phyloP scores from a whole-genome alignment of 2,797 vertebrate genomes.

The Pantherophis vulpinus region DNA sequence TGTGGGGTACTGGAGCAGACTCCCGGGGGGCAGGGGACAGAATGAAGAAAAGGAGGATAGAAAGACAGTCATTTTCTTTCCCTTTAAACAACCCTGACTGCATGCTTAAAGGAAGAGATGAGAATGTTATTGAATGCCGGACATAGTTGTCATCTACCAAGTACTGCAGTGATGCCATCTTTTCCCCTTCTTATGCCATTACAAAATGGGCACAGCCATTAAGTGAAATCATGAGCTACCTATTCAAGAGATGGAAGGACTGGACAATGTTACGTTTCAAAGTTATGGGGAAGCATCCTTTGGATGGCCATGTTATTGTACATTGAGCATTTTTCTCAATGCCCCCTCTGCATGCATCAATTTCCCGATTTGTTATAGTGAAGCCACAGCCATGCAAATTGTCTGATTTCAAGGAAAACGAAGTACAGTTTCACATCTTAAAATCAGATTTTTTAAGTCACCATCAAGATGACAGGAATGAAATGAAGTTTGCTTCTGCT shows the following conservation, averaged over 20 bases:
- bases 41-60: background rate
- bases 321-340: background rate
- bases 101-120: background rate
- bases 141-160: constrained; percentile 27
- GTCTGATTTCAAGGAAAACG: background rate
- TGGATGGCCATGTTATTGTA: background rate
- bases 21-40: constrained; percentile 24
- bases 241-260: background rate
- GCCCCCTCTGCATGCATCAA: background rate
- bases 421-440: background rate
- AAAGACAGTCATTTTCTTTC: constrained; percentile 26
- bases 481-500: background rate
- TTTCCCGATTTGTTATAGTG: background rate
- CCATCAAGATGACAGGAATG: background rate
- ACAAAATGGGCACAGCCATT: constrained; percentile 38
- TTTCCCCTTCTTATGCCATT: constrained; percentile 23
- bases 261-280: background rate
- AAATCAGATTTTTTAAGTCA: background rate
- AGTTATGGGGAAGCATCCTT: background rate
- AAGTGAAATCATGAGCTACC: background rate
- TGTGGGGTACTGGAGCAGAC: constrained; percentile 20
- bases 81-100: constrained; percentile 16
- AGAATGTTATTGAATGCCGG: constrained; percentile 16
- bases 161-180: background rate
- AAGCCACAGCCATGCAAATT: background rate